Percentiles rank a stretch among this genome's conserved stretches.
Conservation (phyloP, 2,888 invertebrate species). For the Chloromyia formosa region DNA sequence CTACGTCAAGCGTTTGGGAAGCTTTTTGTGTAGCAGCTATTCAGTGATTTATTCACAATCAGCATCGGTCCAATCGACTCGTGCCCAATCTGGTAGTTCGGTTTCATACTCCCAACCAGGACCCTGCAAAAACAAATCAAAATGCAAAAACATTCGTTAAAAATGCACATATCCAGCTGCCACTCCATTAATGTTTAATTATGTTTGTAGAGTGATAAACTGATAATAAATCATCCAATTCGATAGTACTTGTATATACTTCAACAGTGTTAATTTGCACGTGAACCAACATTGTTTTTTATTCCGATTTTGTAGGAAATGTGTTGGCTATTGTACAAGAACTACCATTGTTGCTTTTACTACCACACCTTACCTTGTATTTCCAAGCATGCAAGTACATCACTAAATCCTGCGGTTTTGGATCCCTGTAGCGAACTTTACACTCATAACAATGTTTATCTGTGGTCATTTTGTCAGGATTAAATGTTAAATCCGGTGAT, state of each 20-base stretch:
- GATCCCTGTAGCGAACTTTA: conserved; percentile 90
- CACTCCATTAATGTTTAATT: no score
- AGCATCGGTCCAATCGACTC: conserved; percentile 81
- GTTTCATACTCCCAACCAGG: conserved; percentile 96
- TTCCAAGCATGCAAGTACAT: conserved; percentile 98
- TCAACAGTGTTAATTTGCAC: no score
- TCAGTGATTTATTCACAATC: conserved; percentile 63
- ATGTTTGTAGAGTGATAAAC: no score
- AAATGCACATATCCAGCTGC: no score
- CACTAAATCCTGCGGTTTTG: conserved; percentile 88
- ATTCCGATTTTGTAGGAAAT: not conserved
- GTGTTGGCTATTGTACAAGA: not conserved
- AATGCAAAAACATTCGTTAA: no score
- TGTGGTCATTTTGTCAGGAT: conserved; percentile 76
- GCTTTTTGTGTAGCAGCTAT: not conserved
- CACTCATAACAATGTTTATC: conserved; percentile 94
- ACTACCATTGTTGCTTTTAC: no score
- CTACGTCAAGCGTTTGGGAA: not conserved
- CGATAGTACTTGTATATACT: no score
- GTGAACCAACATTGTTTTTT: no score
- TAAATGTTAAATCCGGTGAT: conserved; percentile 72
- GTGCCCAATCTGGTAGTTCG: conserved; percentile 91
- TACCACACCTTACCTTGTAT: conserved; percentile 82
- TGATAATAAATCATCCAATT: no score
- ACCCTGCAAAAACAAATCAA: conserved; percentile 70